A percentile compares a stretch with the other conserved stretches of the same genome.
phyloP scores from a whole-genome alignment of 2,888 invertebrate species.

The Cantharis lateralis region DNA sequence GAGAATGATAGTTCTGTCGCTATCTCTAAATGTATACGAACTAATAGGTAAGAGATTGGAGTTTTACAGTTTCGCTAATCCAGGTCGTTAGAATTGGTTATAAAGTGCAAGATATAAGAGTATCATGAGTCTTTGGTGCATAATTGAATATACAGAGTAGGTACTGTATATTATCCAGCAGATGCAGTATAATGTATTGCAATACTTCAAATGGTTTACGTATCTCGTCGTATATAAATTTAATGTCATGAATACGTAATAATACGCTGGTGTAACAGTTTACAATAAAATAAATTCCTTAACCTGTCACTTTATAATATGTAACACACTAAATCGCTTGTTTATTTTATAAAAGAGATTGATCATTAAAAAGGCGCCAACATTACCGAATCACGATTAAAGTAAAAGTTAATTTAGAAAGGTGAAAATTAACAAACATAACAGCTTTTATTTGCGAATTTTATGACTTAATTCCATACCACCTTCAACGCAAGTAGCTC shows the following conservation, averaged over 20 bases:
- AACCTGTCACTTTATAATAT: slow-evolving; percentile 15
- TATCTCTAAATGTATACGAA: background rate
- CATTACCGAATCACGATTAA: slow-evolving; percentile 23
- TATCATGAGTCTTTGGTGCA: slow-evolving; percentile 18
- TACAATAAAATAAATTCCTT: slow-evolving; percentile 30
- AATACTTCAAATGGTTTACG: slow-evolving; percentile 26
- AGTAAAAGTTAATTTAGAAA: slow-evolving; percentile 25
- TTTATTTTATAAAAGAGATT: slow-evolving; percentile 18
- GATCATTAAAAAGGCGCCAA: slow-evolving; percentile 27
- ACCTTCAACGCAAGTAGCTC: background rate
- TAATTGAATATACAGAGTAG: slow-evolving; percentile 21
- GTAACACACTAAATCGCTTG: slow-evolving; percentile 28
- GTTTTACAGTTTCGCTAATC: slow-evolving; percentile 13
- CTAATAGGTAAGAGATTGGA: slow-evolving; percentile 1
- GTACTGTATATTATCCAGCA: slow-evolving; percentile 21
- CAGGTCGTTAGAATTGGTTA: slow-evolving; percentile 14
- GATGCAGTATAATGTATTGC: slow-evolving; percentile 10
- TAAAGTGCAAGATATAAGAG: slow-evolving; percentile 15
- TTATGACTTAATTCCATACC: background rate
- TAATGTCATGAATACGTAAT: slow-evolving; percentile 28
- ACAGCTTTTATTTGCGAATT: background rate
- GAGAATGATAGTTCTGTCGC: background rate
- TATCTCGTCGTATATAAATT: slow-evolving; percentile 26
- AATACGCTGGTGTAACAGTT: slow-evolving; percentile 30
- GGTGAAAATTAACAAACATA: slow-evolving; percentile 13